phyloP scores from a whole-genome alignment of 2,888 invertebrate genomes.

The Phoenoteleia sp. region DNA sequence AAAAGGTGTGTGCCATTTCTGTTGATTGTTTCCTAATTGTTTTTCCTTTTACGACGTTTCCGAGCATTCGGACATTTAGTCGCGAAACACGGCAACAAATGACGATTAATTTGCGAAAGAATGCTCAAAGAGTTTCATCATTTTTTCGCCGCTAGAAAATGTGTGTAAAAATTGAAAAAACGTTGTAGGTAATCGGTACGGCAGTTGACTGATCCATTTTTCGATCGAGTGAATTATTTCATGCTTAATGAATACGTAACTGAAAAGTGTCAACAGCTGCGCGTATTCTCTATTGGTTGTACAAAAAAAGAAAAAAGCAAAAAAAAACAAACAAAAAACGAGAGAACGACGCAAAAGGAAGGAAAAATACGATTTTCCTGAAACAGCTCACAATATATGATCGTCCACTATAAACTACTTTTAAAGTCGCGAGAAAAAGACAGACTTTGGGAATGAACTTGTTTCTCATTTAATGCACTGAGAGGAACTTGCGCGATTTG shows the following conservation, averaged over 20 bases:
- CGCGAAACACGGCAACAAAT: not conserved
- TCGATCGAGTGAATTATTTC: constrained; percentile 42
- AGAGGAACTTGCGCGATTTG: constrained; percentile 17
- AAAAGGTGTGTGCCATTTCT: constrained; percentile 60
- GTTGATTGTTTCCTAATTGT: constrained; percentile 17
- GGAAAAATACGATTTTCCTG: constrained; percentile 29
- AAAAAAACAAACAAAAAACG: not conserved
- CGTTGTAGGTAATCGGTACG: constrained; percentile 9
- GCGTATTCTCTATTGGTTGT: constrained; percentile 36
- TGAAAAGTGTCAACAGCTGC: constrained; percentile 57
- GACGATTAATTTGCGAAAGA: constrained; percentile 19
- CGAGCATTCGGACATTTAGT: not conserved
- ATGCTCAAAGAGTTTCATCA: constrained; percentile 11
- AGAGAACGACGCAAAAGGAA: not conserved
- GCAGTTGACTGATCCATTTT: constrained; percentile 36
- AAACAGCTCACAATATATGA: constrained; percentile 40
- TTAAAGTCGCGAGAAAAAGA: constrained; percentile 54
- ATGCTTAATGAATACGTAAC: constrained; percentile 52
- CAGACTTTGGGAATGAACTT: constrained; percentile 68
- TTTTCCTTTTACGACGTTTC: not conserved
- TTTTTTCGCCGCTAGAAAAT: not conserved
- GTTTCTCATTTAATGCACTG: constrained; percentile 49
- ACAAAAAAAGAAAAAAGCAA: not conserved
- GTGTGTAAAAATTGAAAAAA: constrained; percentile 26
- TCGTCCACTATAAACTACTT: constrained; percentile 44